Conservation (phyloP, 2,797 vertebrate species). For the Eidolon dupreanum region DNA sequence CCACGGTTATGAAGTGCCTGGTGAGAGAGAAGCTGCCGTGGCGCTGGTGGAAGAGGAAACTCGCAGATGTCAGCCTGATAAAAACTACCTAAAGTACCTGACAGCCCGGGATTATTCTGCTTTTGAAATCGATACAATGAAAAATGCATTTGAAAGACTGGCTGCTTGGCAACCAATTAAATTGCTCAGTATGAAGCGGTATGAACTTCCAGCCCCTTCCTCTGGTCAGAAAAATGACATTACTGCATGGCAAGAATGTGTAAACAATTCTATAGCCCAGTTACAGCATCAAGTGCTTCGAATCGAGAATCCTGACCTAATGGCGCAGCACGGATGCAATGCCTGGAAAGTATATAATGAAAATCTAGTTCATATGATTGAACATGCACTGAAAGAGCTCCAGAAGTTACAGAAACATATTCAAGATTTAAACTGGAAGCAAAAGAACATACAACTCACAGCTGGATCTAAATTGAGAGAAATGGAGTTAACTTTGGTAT, state of each 20-base stretch:
- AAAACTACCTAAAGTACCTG: no score
- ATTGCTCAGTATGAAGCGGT: constrained; percentile 78
- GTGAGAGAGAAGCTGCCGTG: no score
- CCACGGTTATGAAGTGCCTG: no score
- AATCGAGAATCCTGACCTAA: constrained; percentile 98
- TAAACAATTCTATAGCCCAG: constrained; percentile 99
- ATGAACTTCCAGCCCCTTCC: constrained; percentile 96
- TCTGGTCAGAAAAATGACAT: constrained; percentile 99
- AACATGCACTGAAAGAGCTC: constrained; percentile 97
- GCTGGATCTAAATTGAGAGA: constrained; percentile 96
- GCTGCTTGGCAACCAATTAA: no score
- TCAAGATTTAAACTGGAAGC: constrained; percentile 98
- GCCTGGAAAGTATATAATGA: constrained; percentile 98
- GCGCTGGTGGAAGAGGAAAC: no score
- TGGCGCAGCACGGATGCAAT: constrained; percentile 97
- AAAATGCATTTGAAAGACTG: no score
- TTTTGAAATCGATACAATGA: no score
- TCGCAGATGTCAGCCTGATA: no score
- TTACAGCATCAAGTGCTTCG: constrained; percentile 97
- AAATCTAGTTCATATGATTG: constrained; percentile 97
- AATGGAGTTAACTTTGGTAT: constrained; percentile 98
- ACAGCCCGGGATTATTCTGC: no score
- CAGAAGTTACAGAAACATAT: constrained; percentile 97
- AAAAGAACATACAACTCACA: constrained; percentile 97
- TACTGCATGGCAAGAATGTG: constrained; percentile 98